A percentile compares a stretch with the other conserved stretches of the same genome.
Evolutionary conservation across 2,113 vertebrate genomes (phyloP).

Genomic region (Carassius auratus): DNA sequence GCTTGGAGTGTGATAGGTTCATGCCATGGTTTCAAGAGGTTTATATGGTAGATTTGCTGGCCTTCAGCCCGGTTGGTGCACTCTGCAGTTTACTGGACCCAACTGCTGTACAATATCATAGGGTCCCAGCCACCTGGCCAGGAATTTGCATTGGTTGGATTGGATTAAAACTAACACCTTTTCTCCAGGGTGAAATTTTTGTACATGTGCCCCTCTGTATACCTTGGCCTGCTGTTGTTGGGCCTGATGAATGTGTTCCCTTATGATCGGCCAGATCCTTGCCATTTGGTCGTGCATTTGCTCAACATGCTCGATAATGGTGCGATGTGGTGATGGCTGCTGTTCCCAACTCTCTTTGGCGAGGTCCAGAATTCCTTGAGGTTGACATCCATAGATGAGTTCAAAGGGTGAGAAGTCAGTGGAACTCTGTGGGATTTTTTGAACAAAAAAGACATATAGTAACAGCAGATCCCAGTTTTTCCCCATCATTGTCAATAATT

Average conservation of each 20-base stretch:
- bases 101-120: background rate
- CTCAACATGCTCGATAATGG: background rate
- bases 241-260: background rate
- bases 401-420: background rate
- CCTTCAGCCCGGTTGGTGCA: background rate
- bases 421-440: too few species aligned
- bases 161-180: background rate
- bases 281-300: background rate
- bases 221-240: background rate
- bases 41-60: background rate
- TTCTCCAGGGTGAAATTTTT: background rate
- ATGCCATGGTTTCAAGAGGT: background rate
- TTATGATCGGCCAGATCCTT: background rate
- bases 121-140: background rate
- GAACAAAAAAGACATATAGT: too few species aligned
- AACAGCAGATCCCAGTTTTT: too few species aligned
- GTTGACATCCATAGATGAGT: background rate
- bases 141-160: background rate
- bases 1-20: background rate
- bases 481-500: too few species aligned
- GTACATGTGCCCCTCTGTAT: background rate
- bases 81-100: background rate
- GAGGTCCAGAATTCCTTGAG: background rate
- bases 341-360: background rate
- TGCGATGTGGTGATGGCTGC: background rate